These are phyloP conservation scores for Ptiloglossa arizonensis DNA, from an alignment of 1,140 invertebrate species.

Conservation along the genomic window DNA sequence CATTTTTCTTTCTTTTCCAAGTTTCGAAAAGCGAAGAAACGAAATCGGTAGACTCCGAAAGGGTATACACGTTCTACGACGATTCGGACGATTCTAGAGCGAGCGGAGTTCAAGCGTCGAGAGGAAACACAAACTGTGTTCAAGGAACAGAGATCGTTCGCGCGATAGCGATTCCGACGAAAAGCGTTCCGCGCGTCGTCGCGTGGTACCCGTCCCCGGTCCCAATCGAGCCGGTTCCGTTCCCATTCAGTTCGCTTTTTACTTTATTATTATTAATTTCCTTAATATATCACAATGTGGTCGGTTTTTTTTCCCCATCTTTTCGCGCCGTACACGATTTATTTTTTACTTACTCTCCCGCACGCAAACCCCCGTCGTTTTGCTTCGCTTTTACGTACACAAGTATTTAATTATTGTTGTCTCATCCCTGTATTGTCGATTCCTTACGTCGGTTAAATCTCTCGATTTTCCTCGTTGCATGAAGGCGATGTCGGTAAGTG, in stretches of 20 bases:
- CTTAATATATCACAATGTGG: constrained; percentile 80
- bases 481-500: constrained; percentile 80
- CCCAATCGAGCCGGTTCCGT: constrained; percentile 22
- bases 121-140: no score
- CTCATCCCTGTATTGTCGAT: constrained; percentile 82
- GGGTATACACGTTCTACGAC: no score
- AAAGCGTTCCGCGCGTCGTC: constrained; percentile 32
- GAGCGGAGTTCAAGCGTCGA: no score
- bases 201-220: constrained; percentile 25
- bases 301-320: constrained; percentile 68
- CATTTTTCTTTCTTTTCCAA: no score
- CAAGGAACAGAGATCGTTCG: no score
- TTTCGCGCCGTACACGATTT: constrained; percentile 33
- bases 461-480: constrained; percentile 73
- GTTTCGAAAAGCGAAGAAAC: no score
- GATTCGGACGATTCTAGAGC: no score
- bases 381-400: constrained; percentile 71
- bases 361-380: background rate
- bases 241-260: background rate
- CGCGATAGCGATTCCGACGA: no score
- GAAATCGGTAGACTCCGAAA: no score
- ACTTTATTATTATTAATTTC: constrained; percentile 40
- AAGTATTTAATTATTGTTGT: constrained; percentile 81
- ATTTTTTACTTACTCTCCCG: constrained; percentile 26
- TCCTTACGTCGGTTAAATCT: constrained; percentile 69